These are phyloP conservation scores for Conus betulinus DNA, from an alignment of 1,140 invertebrate species.

Conservation along the genomic window DNA sequence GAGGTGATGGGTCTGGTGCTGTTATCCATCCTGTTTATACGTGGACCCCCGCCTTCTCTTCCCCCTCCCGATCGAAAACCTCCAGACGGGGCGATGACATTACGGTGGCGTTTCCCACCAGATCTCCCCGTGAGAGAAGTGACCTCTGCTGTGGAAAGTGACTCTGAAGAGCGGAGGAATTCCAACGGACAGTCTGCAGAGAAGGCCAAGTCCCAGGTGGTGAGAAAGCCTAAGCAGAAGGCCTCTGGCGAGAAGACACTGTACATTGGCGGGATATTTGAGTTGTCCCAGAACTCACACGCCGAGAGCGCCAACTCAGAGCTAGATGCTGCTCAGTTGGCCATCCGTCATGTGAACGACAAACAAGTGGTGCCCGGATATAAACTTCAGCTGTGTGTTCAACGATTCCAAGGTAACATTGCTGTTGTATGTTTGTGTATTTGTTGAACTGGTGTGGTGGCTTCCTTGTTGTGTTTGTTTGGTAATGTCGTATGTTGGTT, in stretches of 20 bases:
- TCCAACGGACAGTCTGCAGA: background rate
- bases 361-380: slow-evolving; percentile 83
- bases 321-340: slow-evolving; percentile 84
- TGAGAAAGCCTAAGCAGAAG: too few relatives aligned
- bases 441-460: background rate
- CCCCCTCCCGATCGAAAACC: background rate
- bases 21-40: background rate
- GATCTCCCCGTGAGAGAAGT: background rate
- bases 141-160: too few relatives aligned
- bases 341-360: slow-evolving; percentile 85
- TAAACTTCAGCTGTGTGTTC: slow-evolving; percentile 82
- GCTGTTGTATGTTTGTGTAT: background rate
- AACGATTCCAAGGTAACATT: slow-evolving; percentile 87
- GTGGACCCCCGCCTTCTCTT: background rate
- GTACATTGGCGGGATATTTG: slow-evolving; percentile 82
- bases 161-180: background rate
- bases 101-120: background rate
- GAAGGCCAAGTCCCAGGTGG: background rate
- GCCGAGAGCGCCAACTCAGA: slow-evolving; percentile 80
- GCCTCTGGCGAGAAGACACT: slow-evolving; percentile 14
- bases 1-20: background rate
- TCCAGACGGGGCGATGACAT: too few relatives aligned
- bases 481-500: background rate
- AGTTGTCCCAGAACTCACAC: slow-evolving; percentile 80
- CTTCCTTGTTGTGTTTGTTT: too few relatives aligned